phyloP scores from a whole-genome alignment of 2,113 vertebrate species.

The Dissostichus mawsoni region DNA sequence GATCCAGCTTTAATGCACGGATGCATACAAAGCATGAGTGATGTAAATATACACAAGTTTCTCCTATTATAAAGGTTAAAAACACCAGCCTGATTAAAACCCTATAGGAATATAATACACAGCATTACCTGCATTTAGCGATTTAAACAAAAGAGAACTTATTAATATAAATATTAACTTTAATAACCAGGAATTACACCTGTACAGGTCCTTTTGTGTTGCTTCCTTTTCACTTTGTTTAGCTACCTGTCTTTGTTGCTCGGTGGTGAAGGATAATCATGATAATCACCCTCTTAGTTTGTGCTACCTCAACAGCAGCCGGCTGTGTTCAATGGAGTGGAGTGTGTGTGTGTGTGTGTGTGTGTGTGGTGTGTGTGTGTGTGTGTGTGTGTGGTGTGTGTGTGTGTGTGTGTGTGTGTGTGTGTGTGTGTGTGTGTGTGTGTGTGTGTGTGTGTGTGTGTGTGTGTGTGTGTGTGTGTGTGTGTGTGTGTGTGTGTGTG shows the following conservation, averaged over 20 bases:
- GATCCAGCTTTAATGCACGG: slow-evolving; percentile 44
- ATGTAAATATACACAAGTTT: slow-evolving; percentile 28
- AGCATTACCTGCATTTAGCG: background rate
- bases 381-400: too few species aligned
- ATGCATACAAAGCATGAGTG: slow-evolving; percentile 8
- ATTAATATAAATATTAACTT: slow-evolving; percentile 11
- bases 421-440: background rate
- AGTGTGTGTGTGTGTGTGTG: background rate
- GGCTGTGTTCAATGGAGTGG: slow-evolving; percentile 15
- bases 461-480: background rate
- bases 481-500: slow-evolving; percentile 2
- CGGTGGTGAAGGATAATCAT: slow-evolving; percentile 32
- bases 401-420: slow-evolving; percentile 5
- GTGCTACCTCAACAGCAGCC: slow-evolving; percentile 32
- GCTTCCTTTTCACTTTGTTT: slow-evolving; percentile 48
- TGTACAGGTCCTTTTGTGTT: slow-evolving; percentile 28
- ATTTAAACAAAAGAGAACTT: background rate
- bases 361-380: too few species aligned
- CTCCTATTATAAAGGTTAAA: slow-evolving; percentile 37
- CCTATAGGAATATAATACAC: background rate
- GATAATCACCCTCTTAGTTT: slow-evolving; percentile 45
- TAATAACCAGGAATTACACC: slow-evolving; percentile 17
- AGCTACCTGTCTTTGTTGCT: slow-evolving; percentile 35
- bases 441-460: slow-evolving; percentile 3
- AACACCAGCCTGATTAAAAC: slow-evolving; percentile 2